Evolutionary conservation across 1,140 invertebrate species (phyloP).

Genomic region (Condylostylus longicornis): DNA sequence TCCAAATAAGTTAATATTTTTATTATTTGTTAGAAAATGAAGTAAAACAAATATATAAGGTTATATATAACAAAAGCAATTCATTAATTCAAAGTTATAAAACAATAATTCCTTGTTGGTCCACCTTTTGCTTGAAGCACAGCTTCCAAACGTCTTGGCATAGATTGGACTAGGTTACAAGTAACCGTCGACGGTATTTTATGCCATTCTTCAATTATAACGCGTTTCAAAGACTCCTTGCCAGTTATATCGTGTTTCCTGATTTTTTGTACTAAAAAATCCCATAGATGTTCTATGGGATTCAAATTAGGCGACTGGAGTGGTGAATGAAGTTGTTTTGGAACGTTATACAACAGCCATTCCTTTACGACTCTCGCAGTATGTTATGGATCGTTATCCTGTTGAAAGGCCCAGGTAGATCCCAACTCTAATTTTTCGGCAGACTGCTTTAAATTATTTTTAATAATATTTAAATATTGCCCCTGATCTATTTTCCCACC

Average conservation of each 20-base stretch:
- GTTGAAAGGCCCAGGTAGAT: constrained; percentile 5
- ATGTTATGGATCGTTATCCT: constrained; percentile 17
- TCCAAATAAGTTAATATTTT: too few relatives aligned
- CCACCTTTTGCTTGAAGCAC: constrained; percentile 15
- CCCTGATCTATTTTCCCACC: constrained; percentile 11
- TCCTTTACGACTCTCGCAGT: constrained; percentile 11
- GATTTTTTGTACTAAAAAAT: constrained; percentile 14
- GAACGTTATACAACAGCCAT: constrained; percentile 12
- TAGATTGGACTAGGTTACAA: constrained; percentile 11
- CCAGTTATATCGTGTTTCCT: background rate
- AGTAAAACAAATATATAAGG: too few relatives aligned
- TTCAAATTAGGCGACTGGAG: constrained; percentile 16
- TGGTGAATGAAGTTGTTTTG: constrained; percentile 13
- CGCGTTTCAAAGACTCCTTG: constrained; percentile 4
- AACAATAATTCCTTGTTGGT: constrained; percentile 17
- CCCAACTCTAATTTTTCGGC: constrained; percentile 9
- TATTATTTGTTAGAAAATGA: too few relatives aligned
- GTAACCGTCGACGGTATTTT: constrained; percentile 8
- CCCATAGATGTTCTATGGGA: constrained; percentile 12
- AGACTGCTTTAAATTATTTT: constrained; percentile 10
- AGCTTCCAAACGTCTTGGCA: constrained; percentile 11
- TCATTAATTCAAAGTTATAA: too few relatives aligned
- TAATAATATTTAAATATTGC: constrained; percentile 11
- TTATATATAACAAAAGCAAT: too few relatives aligned
- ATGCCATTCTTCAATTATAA: constrained; percentile 12